Conservation (phyloP, 2,113 vertebrate species). For the Spea bombifrons region DNA sequence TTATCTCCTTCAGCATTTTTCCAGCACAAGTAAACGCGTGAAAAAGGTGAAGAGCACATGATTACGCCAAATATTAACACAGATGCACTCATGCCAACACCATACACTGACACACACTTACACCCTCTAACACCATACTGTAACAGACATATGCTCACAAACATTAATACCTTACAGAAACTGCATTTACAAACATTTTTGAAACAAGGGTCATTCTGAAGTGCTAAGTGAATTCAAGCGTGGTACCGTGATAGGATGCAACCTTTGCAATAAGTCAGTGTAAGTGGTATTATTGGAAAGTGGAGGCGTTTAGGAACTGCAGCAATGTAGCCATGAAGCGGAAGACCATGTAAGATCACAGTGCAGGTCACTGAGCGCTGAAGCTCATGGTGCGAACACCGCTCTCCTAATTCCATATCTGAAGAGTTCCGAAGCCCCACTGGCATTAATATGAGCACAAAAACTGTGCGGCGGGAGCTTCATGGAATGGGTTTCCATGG, state of each 20-base stretch:
- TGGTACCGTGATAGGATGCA: background rate
- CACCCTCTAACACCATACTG: too few species aligned
- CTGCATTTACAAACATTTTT: too few species aligned
- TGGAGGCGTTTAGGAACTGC: background rate
- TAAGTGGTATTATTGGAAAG: background rate
- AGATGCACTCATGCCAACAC: too few species aligned
- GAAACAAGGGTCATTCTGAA: background rate
- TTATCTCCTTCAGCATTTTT: too few species aligned
- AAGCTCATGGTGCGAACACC: background rate
- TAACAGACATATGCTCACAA: too few species aligned
- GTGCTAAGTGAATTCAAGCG: background rate
- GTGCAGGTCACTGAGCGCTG: background rate
- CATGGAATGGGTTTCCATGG: background rate
- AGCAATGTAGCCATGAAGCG: background rate
- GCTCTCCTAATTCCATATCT: too few species aligned
- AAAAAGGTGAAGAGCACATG: too few species aligned
- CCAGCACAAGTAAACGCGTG: too few species aligned
- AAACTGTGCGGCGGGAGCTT: background rate
- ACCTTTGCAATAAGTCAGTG: background rate
- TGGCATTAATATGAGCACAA: background rate
- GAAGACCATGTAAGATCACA: background rate
- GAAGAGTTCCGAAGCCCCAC: background rate
- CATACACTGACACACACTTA: too few species aligned
- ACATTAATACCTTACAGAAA: too few species aligned
- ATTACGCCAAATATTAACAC: too few species aligned